Conservation (phyloP, 2,888 invertebrate genomes). For the Bugula neritina region DNA sequence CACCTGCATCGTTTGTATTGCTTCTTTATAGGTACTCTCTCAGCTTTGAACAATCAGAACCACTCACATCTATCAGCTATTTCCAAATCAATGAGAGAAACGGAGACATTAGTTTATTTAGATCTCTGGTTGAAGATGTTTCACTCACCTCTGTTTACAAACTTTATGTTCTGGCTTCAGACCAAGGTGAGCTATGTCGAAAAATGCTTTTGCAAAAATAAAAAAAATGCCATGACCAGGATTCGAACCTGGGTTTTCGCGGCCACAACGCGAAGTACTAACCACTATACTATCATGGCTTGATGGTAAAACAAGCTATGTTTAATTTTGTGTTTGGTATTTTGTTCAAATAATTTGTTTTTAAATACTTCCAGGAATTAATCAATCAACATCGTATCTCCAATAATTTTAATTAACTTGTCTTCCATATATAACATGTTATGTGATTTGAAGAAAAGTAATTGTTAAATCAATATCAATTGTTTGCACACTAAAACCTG, state of each 20-base stretch:
- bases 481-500: too few relatives aligned
- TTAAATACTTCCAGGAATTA: too few relatives aligned
- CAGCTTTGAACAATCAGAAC: constrained; percentile 28
- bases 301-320: too few relatives aligned
- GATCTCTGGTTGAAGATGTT: constrained; percentile 31
- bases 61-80: constrained; percentile 30
- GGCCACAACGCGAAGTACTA: constrained; percentile 25
- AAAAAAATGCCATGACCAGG: constrained; percentile 11
- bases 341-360: too few relatives aligned
- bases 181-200: neutral
- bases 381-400: too few relatives aligned
- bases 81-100: constrained; percentile 33
- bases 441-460: too few relatives aligned
- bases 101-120: constrained; percentile 32
- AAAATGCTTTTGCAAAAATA: neutral
- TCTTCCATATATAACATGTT: too few relatives aligned
- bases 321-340: too few relatives aligned
- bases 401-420: too few relatives aligned
- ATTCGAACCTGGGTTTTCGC: constrained; percentile 19
- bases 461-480: too few relatives aligned
- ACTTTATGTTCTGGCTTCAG: neutral
- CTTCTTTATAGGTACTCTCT: neutral
- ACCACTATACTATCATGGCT: constrained; percentile 26
- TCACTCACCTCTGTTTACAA: neutral
- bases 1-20: too few relatives aligned